Evolutionary conservation across 2,113 vertebrate species (phyloP), one percentile per base, ranked within the genome.

Genomic region (Chaetorhynchus papuensis): DNA sequence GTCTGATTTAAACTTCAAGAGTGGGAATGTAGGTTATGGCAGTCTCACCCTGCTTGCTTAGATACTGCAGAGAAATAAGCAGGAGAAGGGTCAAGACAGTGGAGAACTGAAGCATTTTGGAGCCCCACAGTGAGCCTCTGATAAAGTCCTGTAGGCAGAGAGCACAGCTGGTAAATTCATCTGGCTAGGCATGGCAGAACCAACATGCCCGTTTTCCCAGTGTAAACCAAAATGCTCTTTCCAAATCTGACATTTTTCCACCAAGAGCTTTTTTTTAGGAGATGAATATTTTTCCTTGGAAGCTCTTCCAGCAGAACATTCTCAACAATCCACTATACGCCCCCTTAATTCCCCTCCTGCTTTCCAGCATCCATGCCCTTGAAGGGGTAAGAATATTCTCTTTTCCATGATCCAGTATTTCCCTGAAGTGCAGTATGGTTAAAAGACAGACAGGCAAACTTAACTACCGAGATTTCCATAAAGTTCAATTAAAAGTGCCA

Each of bases 361-460:
- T 75, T 93, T 79, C 39, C 49, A 52, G 30, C 41, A 28, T 49
- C 31, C 26, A 8, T 53, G 70, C 15, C 42, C n/a, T 41, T 71
- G 68, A 83, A 75, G 2, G 2, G 21, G 7, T 0, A 2, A 89
- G 30, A 77, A 56, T 3, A 24, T 66, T 90, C 5, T 8, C 19
- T 74, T 89, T 76, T 9, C 75, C 24, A 33, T 31, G 6, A 54
- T 66, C 54, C 65, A 78, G 26, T 79, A 79, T 65, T 76, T 82
- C 7, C 5, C 44, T 44, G 3, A 79, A 79, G 41, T 41, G 19
- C 30, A 76, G 31, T 15, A 57, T 1, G 2, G 27, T 68, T 87
- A 71, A 78, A 96, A 96, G 86, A 89, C 37, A 89, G 80, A 91
- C 78, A 89, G 89, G 52, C 60, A 90, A 66, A 86, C 56, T 84